phyloP scores from a whole-genome alignment of 2,113 vertebrate genomes.

The Lasiurus borealis region DNA sequence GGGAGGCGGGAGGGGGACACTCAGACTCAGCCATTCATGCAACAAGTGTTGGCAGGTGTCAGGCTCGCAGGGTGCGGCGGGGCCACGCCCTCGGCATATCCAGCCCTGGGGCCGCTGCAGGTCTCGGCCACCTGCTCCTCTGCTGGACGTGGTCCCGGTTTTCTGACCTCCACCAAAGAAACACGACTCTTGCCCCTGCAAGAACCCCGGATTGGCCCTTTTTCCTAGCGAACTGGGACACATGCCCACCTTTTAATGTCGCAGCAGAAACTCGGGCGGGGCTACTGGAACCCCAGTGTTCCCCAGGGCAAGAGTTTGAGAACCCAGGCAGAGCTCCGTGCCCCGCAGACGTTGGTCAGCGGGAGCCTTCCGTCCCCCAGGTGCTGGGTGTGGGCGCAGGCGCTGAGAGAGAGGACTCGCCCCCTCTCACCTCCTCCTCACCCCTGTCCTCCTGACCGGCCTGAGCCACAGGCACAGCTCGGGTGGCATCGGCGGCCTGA shows the following conservation, averaged over 20 bases:
- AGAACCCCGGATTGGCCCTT: background rate
- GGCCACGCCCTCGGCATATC: background rate
- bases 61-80: background rate
- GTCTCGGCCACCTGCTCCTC: background rate
- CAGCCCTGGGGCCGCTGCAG: too few species aligned
- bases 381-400: background rate
- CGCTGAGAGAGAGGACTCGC: background rate
- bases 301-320: background rate
- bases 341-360: background rate
- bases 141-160: background rate
- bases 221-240: background rate
- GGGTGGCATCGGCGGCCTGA: background rate
- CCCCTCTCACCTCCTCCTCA: rapidly evolving
- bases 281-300: background rate
- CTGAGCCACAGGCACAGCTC: background rate
- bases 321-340: background rate
- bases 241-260: background rate
- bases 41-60: background rate
- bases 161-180: background rate
- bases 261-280: background rate
- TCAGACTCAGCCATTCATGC: background rate
- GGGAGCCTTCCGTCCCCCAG: rapidly evolving
- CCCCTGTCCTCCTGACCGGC: background rate
- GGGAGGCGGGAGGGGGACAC: background rate
- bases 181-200: background rate